Evolutionary conservation across 2,797 vertebrate genomes (phyloP).

Genomic region (Clamator glandarius): DNA sequence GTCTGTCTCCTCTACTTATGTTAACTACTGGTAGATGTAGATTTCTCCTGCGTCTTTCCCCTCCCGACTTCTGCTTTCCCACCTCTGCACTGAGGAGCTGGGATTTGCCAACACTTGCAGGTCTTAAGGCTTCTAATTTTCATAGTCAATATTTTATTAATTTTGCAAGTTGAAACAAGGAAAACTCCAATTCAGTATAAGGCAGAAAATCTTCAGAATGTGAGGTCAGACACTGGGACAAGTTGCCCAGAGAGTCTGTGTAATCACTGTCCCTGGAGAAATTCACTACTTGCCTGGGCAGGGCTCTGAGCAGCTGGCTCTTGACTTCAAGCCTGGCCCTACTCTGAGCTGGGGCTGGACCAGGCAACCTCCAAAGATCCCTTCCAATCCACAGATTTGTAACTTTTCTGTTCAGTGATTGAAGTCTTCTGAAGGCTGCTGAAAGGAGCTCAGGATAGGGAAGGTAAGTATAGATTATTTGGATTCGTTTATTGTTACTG

Average conservation of each 20-base stretch:
- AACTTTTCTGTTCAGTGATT: background rate
- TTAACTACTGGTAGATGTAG: background rate
- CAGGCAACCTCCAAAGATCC: background rate
- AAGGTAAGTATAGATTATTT: background rate
- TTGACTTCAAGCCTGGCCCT: background rate
- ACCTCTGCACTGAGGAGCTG: background rate
- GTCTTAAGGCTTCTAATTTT: background rate
- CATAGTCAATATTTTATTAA: background rate
- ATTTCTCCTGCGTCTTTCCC: background rate
- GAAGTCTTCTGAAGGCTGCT: background rate
- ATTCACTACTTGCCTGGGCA: constrained; percentile 33
- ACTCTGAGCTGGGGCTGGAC: background rate
- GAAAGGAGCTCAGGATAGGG: background rate
- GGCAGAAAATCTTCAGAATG: constrained; percentile 31
- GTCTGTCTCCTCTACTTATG: background rate
- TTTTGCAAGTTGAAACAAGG: constrained; percentile 53
- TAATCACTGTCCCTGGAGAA: background rate
- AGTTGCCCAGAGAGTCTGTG: background rate
- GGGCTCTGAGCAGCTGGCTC: background rate
- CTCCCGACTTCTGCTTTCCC: background rate
- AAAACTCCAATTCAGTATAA: constrained; percentile 24
- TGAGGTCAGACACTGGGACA: constrained; percentile 31
- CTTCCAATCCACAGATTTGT: background rate
- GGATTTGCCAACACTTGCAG: constrained; percentile 3
- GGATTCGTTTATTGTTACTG: background rate